These are phyloP conservation scores for Dilophus febrilis DNA, from an alignment of 2,888 invertebrate species.

Conservation along the genomic window DNA sequence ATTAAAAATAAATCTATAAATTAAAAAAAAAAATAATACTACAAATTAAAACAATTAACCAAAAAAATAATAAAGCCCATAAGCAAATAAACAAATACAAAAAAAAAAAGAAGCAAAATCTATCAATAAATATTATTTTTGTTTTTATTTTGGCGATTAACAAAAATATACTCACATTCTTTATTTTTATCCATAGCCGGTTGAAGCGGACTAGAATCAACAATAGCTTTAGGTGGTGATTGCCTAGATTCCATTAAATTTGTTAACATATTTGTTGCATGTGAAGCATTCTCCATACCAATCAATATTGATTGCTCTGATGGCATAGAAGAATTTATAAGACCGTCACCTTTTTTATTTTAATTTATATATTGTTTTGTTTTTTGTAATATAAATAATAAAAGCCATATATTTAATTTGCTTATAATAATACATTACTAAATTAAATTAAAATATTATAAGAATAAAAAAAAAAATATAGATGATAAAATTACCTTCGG, in stretches of 20 bases:
- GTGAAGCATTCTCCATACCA: slow-evolving; percentile 27
- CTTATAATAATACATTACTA: neutral
- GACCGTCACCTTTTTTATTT: slow-evolving; percentile 26
- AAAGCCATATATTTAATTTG: too few relatives aligned
- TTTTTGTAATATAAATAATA: slow-evolving; percentile 6
- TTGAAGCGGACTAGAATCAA: slow-evolving; percentile 86
- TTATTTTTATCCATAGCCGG: slow-evolving; percentile 92
- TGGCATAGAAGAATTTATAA: slow-evolving; percentile 18
- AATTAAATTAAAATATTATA: neutral
- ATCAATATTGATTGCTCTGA: slow-evolving; percentile 17
- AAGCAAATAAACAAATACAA: too few relatives aligned
- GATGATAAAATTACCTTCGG: neutral
- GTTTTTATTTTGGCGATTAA: too few relatives aligned
- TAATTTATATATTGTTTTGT: too few relatives aligned
- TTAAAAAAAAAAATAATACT: too few relatives aligned
- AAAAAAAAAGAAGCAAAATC: too few relatives aligned
- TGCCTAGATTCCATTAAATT: slow-evolving; percentile 19
- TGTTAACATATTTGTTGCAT: slow-evolving; percentile 20
- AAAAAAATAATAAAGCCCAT: too few relatives aligned
- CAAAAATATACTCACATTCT: slow-evolving; percentile 65
- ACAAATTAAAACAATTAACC: too few relatives aligned
- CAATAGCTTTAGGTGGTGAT: slow-evolving; percentile 80
- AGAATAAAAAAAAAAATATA: neutral
- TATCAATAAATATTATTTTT: too few relatives aligned
- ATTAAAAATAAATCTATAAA: too few relatives aligned